Base-by-base conservation (phyloP, 2,113 vertebrate species). In the Columba janthina region DNA sequence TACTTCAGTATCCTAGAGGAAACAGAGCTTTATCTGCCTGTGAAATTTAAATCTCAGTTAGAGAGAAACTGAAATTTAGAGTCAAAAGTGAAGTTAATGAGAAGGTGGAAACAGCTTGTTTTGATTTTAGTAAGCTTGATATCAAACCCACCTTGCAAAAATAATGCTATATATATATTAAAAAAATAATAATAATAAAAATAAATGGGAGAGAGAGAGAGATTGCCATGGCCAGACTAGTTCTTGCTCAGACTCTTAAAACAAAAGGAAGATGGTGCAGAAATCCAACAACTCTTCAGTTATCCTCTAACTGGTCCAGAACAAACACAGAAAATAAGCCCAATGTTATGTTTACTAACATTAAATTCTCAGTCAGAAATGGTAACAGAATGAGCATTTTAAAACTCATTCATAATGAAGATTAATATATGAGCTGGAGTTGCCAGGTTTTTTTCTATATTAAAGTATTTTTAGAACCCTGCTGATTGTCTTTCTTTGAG, bases 151-250 rank as follows among this genome's bases (percentile, higher is more conserved):
- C 10, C 16, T 74, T 50, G 12, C 13, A 87, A 82, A 60, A 29
- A 29, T 50, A 58, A 26, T 20, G 12, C 28, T 48, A 42, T 66
- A 40, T 40, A 40, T 81, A 12, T 15, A 38, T 12, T 38, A 38
- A 38, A 10, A 38, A 38, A 38, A 38, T 38, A 38, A 12, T 38
- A 38, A 40, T 81, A 12, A 18, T 40, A 40, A 40, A 40, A 40
- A 40, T 40, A 40, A 40, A 40, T 40, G 40, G 40, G 40, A 5
- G 40, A 40, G 40, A 40, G 40, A 32, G 21, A 65, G 2, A 60
- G 10, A 44, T 54, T 81, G 11, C 9, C 0, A 1, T 51, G 15
- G 38, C 17, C 8, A n/a, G 6, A 60, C 6, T 21, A 2, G 1
- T 38, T 87, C 56, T 71, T 75, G 9, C 15, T 88, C 21, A 20